phyloP scores from a whole-genome alignment of 2,797 vertebrate genomes.

The Malurus leucopterus region DNA sequence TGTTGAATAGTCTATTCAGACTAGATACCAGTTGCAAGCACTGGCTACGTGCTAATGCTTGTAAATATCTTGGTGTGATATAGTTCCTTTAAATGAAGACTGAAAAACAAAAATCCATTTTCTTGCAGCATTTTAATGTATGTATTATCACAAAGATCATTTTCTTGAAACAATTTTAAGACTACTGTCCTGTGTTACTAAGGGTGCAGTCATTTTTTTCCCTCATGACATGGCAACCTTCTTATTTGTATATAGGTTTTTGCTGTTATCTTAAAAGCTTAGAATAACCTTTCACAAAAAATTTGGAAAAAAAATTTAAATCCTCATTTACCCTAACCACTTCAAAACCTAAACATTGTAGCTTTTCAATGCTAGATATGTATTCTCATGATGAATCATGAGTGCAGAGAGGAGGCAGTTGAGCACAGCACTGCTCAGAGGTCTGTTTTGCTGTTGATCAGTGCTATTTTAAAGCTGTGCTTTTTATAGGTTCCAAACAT shows the following conservation, averaged over 20 bases:
- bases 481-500: not conserved
- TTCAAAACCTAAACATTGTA: not conserved
- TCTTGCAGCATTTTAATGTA: not conserved
- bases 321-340: not conserved
- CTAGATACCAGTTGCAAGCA: not conserved
- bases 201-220: not conserved
- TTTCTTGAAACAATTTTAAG: not conserved
- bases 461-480: not conserved
- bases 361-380: not conserved
- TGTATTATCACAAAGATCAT: not conserved
- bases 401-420: not conserved
- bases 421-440: not conserved
- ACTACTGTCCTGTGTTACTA: not conserved
- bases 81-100: not conserved
- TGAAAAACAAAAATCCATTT: not conserved
- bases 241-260: not conserved
- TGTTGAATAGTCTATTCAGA: not conserved
- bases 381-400: not conserved
- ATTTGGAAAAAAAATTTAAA: not conserved
- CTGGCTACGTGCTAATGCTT: not conserved
- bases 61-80: not conserved
- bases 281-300: not conserved
- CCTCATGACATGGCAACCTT: not conserved
- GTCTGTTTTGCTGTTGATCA: not conserved
- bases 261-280: not conserved